phyloP scores from a whole-genome alignment of 2,888 invertebrate species.

The Byasa hedistus region DNA sequence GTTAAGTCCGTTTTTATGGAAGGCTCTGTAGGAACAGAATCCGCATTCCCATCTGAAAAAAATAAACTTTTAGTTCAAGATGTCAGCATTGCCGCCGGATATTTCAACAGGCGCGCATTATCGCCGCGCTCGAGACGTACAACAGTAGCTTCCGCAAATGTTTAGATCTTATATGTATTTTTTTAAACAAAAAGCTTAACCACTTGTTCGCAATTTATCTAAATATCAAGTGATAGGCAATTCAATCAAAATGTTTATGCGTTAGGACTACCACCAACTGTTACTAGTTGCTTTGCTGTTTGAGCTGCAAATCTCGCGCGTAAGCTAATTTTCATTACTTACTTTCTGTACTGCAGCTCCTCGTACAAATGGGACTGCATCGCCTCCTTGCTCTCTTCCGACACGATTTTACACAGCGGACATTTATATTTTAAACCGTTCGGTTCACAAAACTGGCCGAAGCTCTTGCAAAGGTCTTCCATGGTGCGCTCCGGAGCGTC shows the following conservation, averaged over 20 bases:
- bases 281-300: too few relatives aligned
- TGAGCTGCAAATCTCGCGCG: background rate
- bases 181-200: too few relatives aligned
- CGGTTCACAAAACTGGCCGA: conserved; percentile 71
- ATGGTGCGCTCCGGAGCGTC: conserved; percentile 38
- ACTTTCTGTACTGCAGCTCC: conserved; percentile 84
- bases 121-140: background rate
- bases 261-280: too few relatives aligned
- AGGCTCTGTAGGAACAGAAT: conserved; percentile 79
- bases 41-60: conserved; percentile 80
- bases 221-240: too few relatives aligned
- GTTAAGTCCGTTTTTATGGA: conserved; percentile 74
- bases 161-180: too few relatives aligned
- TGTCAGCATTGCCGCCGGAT: too few relatives aligned
- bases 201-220: too few relatives aligned
- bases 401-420: conserved; percentile 80
- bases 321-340: conserved; percentile 41
- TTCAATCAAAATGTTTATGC: too few relatives aligned
- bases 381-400: conserved; percentile 77
- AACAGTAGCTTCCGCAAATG: too few relatives aligned
- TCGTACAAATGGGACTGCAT: conserved; percentile 84
- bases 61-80: background rate
- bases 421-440: conserved; percentile 80
- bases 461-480: conserved; percentile 54
- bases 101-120: background rate